Evolutionary conservation across 1,140 invertebrate species (phyloP).

Genomic region (Zaprionus gabonicus): DNA sequence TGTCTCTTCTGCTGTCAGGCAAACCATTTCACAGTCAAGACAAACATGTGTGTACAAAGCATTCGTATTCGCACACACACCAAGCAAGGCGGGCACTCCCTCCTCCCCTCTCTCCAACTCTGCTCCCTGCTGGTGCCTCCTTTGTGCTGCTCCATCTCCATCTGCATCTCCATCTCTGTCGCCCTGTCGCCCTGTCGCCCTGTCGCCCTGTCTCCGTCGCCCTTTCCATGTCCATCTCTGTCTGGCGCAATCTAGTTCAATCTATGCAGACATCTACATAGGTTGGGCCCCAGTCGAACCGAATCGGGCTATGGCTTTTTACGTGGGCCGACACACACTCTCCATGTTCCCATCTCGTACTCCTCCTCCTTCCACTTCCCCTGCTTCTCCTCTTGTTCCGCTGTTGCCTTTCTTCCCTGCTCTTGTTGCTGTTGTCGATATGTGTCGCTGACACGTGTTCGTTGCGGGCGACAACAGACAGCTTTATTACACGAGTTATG

Average conservation of each 20-base stretch:
- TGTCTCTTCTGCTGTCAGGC: background rate
- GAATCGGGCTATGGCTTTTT: constrained; percentile 19
- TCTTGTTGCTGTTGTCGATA: constrained; percentile 43
- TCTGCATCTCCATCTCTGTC: background rate
- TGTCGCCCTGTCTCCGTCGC: constrained; percentile 1
- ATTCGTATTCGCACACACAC: constrained; percentile 26
- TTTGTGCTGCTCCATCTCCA: background rate
- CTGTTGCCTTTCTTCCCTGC: constrained; percentile 13
- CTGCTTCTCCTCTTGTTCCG: background rate
- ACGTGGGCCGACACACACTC: constrained; percentile 27
- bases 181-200: background rate
- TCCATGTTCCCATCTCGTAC: constrained; percentile 7
- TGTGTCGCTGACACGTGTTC: constrained; percentile 76
- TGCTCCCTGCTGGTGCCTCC: background rate
- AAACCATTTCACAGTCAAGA: constrained; percentile 71
- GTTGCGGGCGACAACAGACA: constrained; percentile 65
- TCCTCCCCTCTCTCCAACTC: too few relatives aligned
- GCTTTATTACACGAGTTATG: constrained; percentile 66
- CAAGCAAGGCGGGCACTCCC: constrained; percentile 30
- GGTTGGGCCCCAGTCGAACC: constrained; percentile 29
- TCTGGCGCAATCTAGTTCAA: constrained; percentile 38
- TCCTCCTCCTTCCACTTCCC: background rate
- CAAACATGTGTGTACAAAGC: constrained; percentile 43
- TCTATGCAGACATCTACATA: constrained; percentile 55
- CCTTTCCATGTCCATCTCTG: constrained; percentile 13